These are phyloP conservation scores for Melitaea cinxia DNA, from an alignment of 1,140 invertebrate species.

Conservation along the genomic window DNA sequence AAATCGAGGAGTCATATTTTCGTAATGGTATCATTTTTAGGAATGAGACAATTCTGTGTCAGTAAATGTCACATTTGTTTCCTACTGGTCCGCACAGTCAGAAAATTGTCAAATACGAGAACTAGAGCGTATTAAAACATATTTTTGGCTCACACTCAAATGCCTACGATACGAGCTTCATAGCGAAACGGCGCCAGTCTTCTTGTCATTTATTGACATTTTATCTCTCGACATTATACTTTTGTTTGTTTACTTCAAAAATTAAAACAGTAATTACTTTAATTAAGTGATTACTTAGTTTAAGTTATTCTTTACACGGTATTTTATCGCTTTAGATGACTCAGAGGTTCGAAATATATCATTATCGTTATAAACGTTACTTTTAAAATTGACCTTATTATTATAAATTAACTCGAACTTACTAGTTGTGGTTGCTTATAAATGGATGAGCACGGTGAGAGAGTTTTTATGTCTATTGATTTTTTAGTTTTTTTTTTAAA, in stretches of 20 bases:
- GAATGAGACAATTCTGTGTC: background rate
- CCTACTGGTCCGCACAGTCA: background rate
- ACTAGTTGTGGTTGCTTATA: too few species aligned
- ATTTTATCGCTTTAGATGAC: constrained; percentile 2
- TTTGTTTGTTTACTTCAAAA: constrained; percentile 2
- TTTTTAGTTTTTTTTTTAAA: too few species aligned
- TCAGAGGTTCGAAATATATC: background rate
- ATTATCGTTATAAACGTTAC: constrained; percentile 2
- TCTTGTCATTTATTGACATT: constrained; percentile 25
- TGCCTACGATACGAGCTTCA: constrained; percentile 28
- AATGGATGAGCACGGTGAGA: too few species aligned
- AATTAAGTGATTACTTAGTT: background rate
- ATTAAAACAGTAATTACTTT: constrained; percentile 2
- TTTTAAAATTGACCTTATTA: background rate
- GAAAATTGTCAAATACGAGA: constrained; percentile 17
- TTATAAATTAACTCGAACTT: too few species aligned
- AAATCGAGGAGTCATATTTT: too few species aligned
- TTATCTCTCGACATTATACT: constrained; percentile 5
- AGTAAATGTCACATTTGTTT: background rate
- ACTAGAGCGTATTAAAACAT: constrained; percentile 35
- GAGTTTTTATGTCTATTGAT: too few species aligned
- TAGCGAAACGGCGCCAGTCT: constrained; percentile 28
- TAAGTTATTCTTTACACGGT: too few species aligned
- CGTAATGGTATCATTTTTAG: background rate
- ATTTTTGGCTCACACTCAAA: constrained; percentile 41